phyloP scores from a whole-genome alignment of 1,140 invertebrate species.

The Palaemon carinicauda region DNA sequence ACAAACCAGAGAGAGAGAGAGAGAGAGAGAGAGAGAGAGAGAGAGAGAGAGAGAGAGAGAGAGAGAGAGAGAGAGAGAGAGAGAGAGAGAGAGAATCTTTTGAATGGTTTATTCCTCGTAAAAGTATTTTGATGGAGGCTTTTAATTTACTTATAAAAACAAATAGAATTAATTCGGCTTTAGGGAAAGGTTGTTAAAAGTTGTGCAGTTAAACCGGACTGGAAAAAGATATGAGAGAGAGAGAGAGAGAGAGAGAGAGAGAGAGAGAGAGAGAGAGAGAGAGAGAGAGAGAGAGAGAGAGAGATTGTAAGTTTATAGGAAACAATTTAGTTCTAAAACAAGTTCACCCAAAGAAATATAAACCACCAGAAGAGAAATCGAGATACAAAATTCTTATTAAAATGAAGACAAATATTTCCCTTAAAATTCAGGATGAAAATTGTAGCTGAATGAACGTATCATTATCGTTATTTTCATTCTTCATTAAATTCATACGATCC shows the following conservation, averaged over 20 bases:
- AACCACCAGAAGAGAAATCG: no score
- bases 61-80: not conserved
- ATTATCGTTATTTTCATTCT: no score
- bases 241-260: not conserved
- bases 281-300: not conserved
- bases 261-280: not conserved
- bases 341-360: not conserved
- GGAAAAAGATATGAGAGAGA: not conserved
- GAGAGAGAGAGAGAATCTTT: no score
- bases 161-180: no score
- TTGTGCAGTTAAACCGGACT: not conserved
- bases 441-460: no score
- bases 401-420: no score
- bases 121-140: no score
- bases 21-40: not conserved
- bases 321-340: no score
- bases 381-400: no score
- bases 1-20: not conserved
- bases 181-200: not conserved
- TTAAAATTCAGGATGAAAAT: no score
- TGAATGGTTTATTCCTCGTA: not conserved
- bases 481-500: no score
- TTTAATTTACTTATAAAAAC: not conserved
- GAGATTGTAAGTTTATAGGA: no score
- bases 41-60: not conserved